These are phyloP conservation scores for Theonella swinhoei DNA, from an alignment of 37 sponge, comb jelly and placozoan species.

Conservation along the genomic window DNA sequence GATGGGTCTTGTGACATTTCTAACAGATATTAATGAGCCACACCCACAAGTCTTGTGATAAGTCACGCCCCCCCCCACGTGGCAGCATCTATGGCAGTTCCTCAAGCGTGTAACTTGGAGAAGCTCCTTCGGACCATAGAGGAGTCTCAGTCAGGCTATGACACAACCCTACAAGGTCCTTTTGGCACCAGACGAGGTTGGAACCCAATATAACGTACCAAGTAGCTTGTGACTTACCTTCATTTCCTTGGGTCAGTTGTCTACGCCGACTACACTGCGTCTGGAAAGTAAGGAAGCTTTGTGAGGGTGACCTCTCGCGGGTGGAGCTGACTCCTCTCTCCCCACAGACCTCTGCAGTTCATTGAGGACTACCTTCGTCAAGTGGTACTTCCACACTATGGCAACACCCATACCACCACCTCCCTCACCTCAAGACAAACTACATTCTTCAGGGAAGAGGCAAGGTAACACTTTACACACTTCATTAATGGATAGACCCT, in stretches of 20 bases:
- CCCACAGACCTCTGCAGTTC: constrained; percentile 64
- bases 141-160: constrained; percentile 43
- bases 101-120: not conserved
- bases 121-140: constrained; percentile 49
- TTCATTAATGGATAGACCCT: too few relatives aligned
- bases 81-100: constrained; percentile 11
- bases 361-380: constrained; percentile 77
- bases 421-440: constrained; percentile 80
- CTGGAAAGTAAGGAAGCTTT: constrained; percentile 69
- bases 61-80: too few relatives aligned
- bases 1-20: not conserved
- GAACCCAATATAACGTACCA: not conserved
- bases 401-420: constrained; percentile 90
- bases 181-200: constrained; percentile 72
- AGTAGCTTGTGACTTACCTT: not conserved
- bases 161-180: constrained; percentile 58
- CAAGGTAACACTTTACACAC: constrained; percentile 43
- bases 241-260: constrained; percentile 48
- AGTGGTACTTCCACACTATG: constrained; percentile 82
- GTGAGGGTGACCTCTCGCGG: too few relatives aligned
- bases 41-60: too few relatives aligned
- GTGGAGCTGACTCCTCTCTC: not conserved
- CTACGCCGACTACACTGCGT: constrained; percentile 92
- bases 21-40: too few relatives aligned
- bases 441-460: constrained; percentile 84